These are phyloP conservation scores for Bettongia penicillata DNA, from an alignment of 2,113 vertebrate species.

Conservation along the genomic window DNA sequence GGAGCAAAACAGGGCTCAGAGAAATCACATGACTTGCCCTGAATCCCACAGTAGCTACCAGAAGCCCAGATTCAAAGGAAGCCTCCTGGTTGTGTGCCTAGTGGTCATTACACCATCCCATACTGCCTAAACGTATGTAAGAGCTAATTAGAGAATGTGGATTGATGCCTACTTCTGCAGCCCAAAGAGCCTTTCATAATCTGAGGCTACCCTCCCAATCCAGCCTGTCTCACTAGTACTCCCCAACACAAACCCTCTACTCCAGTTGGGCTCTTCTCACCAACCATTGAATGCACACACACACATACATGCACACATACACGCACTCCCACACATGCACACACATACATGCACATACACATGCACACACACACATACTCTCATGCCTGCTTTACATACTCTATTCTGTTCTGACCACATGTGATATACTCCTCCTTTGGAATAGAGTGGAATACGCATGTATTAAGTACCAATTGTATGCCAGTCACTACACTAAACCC, in stretches of 20 bases:
- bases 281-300: background rate
- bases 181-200: background rate
- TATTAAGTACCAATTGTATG: background rate
- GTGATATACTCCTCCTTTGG: background rate
- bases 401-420: background rate
- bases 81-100: background rate
- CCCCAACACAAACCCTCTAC: background rate
- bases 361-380: too few relatives aligned
- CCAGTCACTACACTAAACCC: background rate
- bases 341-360: too few relatives aligned
- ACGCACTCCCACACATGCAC: too few relatives aligned
- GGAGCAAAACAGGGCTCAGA: constrained; percentile 29
- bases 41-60: constrained; percentile 17
- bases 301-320: too few relatives aligned
- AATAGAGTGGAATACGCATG: background rate
- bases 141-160: background rate
- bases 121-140: background rate
- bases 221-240: background rate
- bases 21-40: background rate
- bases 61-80: constrained; percentile 28
- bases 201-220: background rate
- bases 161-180: background rate
- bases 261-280: background rate
- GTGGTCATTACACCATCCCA: constrained; percentile 12
- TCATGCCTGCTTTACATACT: background rate